These are phyloP conservation scores for Heterodera carotae DNA, from an alignment of 1,140 invertebrate species.

Conservation along the genomic window DNA sequence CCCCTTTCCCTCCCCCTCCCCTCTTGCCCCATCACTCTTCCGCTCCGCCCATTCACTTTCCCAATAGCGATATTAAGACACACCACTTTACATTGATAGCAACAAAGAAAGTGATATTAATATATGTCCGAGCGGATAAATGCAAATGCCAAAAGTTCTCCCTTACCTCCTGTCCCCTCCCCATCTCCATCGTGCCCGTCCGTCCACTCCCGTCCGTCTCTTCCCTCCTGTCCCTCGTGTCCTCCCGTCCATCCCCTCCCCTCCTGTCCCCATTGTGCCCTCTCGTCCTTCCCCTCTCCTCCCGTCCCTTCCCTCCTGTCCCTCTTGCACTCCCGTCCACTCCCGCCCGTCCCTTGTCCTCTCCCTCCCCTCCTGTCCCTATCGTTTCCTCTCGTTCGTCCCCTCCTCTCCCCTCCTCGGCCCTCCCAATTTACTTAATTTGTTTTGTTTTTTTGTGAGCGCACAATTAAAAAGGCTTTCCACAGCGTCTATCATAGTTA, in stretches of 20 bases:
- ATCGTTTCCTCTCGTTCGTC: not conserved
- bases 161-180: not conserved
- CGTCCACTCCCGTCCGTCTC: not conserved
- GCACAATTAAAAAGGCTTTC: no score
- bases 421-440: no score
- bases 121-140: no score
- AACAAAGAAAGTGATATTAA: no score
- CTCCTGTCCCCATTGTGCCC: no score
- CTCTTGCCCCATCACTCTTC: not conserved
- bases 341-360: not conserved
- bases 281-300: no score
- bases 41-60: not conserved
- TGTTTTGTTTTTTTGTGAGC: no score
- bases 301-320: no score
- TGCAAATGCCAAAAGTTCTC: no score
- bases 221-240: not conserved
- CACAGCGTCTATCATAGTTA: no score
- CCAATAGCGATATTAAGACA: no score
- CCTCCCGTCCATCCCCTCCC: not conserved
- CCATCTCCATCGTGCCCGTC: not conserved
- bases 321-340: not conserved
- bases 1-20: conserved; percentile 3
- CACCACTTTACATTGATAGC: no score
- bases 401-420: not conserved
- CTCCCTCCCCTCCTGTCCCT: not conserved